Evolutionary conservation across 1,140 invertebrate genomes (phyloP).

Genomic region (Drosophila repleta): DNA sequence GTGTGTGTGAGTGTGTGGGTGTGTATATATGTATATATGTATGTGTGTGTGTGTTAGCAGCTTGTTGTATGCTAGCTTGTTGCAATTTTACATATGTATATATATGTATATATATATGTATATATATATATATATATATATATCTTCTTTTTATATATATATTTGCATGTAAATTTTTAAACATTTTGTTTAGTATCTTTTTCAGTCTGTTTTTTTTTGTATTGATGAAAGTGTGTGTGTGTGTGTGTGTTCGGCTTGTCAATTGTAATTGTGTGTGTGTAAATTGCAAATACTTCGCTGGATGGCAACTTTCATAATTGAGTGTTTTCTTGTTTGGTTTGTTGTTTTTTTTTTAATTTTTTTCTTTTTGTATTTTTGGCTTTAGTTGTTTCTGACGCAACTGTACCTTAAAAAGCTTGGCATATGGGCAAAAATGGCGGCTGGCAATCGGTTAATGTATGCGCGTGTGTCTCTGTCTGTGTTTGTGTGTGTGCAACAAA

Average conservation of each 20-base stretch:
- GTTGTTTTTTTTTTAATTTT: background rate
- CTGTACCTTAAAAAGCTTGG: slow-evolving; percentile 26
- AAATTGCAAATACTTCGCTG: slow-evolving; percentile 77
- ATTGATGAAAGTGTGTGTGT: slow-evolving; percentile 10
- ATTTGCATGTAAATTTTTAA: slow-evolving; percentile 64
- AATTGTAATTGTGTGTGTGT: slow-evolving; percentile 47
- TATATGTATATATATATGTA: too few species aligned
- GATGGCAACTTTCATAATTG: slow-evolving; percentile 80
- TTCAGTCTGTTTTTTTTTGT: slow-evolving; percentile 71
- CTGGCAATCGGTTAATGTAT: slow-evolving; percentile 17
- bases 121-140: too few species aligned
- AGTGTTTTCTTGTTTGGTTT: slow-evolving; percentile 36
- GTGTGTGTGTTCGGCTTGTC: background rate
- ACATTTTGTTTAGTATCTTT: slow-evolving; percentile 59
- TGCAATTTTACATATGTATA: slow-evolving; percentile 8
- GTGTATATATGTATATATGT: slow-evolving; percentile 14
- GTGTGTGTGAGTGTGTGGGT: slow-evolving; percentile 6
- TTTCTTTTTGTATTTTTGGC: slow-evolving; percentile 28
- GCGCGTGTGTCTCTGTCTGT: slow-evolving; percentile 27
- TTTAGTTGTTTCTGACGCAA: slow-evolving; percentile 8
- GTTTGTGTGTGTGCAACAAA: slow-evolving; percentile 15
- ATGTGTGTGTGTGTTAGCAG: slow-evolving; percentile 41
- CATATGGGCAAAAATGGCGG: slow-evolving; percentile 42
- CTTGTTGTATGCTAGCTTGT: slow-evolving; percentile 34
- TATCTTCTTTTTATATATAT: slow-evolving; percentile 15